Evolutionary conservation across 1,140 invertebrate species (phyloP), one percentile per base, ranked within the genome.

Genomic region (Cyphomyrmex costatus): DNA sequence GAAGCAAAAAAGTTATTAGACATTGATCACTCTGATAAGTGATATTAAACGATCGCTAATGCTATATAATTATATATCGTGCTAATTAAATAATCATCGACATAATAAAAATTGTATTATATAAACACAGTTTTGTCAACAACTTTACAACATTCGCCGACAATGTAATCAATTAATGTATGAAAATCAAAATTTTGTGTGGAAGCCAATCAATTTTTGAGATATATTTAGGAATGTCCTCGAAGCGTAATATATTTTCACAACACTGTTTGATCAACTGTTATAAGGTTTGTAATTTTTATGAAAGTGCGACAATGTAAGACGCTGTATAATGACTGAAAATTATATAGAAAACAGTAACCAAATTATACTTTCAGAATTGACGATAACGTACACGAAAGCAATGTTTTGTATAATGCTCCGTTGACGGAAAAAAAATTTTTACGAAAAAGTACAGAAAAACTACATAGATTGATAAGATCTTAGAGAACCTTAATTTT

Each of bases 371-470:
- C 36, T 82, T 73, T 73, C 53, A 61, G 24, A 60, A 74, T 61
- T 12, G 27, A 68, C 2, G 14, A 83, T 49, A 30, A 30, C 46
- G 12, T 63, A 78, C 58, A 19, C 61, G 58, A 83, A 83, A 74
- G 79, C 36, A 83, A 83, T 73, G 42, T 83, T 83, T 82, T 74
- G 65, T 83, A 74, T 73, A 42, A 42, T 42, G 7, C 10, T 42
- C n/a, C n/a, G n/a, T n/a, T n/a, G n/a, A n/a, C n/a, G n/a, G n/a
- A n/a, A n/a, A n/a, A n/a, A n/a, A n/a, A n/a, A n/a, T n/a, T n/a
- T n/a, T n/a, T n/a, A n/a, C n/a, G n/a, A n/a, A n/a, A n/a, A n/a
- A n/a, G n/a, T n/a, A n/a, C n/a, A n/a, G n/a, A n/a, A n/a, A n/a
- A n/a, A n/a, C n/a, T n/a, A n/a, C n/a, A n/a, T n/a, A n/a, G n/a